Base-by-base conservation (phyloP, 1,140 invertebrate genomes). In the Heliconius melpomene region DNA sequence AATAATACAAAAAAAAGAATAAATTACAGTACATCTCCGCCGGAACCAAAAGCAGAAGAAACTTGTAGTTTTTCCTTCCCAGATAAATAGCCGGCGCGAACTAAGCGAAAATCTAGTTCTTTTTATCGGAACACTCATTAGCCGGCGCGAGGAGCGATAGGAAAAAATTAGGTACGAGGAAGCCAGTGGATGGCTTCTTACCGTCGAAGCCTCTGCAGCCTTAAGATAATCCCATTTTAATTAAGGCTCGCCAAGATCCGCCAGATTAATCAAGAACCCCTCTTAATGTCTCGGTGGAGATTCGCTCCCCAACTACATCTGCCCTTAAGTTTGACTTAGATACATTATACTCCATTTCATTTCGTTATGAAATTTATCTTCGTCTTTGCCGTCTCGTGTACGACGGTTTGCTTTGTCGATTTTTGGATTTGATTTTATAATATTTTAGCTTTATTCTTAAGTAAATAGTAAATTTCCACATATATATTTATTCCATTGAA, bases 221-320 rank as follows among this genome's bases (percentile, higher is more conserved):
- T 85, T 83, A 77, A 87, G 84, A 87, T 90, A 89, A 91, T 90
- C 89, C 86, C 82, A 85, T 87, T 89, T 90, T 91, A 90, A 91
- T 91, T 91, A 91, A 91, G 88, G 83, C 79, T 82, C 78, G 83
- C 81, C 84, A 81, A 84, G 80, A 78, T 85, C 83, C 83, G 83
- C 72, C 86, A 87, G 87, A 90, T 90, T 91, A 88, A 89, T 90
- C 90, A 88, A 85, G 86, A 83, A 80, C 80, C 80, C 81, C 82
- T 83, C 78, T 74, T 82, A 80, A 79, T 82, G 80, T 77, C 75
- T 77, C 75, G 75, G 80, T 82, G 52, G 74, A 73, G 80, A 82
- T 82, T 82, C 77, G 80, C 80, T 78, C 32, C 46, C 54, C 74
- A 76, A 76, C 77, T 78, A 82, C 80, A 82, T 76, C 80, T 66